A percentile compares a stretch with the other conserved stretches of the same genome.
Conservation (phyloP, 2,113 vertebrate genomes). For the Hydrochoerus hydrochaeris region DNA sequence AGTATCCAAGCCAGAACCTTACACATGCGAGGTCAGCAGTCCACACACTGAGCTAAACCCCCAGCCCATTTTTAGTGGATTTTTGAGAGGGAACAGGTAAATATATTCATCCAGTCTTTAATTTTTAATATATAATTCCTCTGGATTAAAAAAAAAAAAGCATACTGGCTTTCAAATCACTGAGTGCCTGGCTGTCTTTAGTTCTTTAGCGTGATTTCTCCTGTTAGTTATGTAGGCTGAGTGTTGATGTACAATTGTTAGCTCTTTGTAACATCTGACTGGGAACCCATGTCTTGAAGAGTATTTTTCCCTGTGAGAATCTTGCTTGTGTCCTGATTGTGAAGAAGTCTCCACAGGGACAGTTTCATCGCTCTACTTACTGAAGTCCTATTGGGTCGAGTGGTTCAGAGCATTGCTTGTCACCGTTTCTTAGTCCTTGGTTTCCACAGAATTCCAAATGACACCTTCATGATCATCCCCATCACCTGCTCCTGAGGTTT, state of each 20-base stretch:
- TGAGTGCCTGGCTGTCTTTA: background rate
- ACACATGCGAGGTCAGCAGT: background rate
- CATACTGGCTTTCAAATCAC: background rate
- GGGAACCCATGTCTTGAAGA: background rate
- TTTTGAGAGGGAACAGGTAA: background rate
- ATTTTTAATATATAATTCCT: slow-evolving; percentile 7
- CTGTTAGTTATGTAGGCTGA: background rate
- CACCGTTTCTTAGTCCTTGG: background rate
- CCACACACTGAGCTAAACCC: background rate
- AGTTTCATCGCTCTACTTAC: background rate
- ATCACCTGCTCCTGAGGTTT: background rate
- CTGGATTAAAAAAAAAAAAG: background rate
- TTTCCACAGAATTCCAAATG: background rate
- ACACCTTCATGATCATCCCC: background rate
- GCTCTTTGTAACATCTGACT: background rate
- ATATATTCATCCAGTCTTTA: background rate
- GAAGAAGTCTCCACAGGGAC: background rate
- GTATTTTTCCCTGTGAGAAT: background rate
- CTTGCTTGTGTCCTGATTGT: background rate
- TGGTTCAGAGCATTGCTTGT: background rate
- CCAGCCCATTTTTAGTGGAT: background rate
- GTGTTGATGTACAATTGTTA: background rate
- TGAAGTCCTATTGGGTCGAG: background rate
- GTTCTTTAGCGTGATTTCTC: background rate
- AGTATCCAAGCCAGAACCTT: background rate